phyloP scores from a whole-genome alignment of 2,888 invertebrate species.

The Leucophenga maculata region DNA sequence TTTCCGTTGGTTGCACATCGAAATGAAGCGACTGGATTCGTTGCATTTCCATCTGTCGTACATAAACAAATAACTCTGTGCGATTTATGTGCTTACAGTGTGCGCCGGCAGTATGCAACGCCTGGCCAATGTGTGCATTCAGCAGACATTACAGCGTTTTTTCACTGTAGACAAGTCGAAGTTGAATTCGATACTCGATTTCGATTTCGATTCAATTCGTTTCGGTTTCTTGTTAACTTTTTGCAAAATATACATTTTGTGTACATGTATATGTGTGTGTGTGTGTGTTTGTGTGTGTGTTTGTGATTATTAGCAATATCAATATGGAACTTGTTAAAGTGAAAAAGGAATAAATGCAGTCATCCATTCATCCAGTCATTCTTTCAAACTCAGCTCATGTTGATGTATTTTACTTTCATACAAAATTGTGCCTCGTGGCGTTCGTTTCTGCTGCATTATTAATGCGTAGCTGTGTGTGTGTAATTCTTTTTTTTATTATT shows the following conservation, averaged over 20 bases:
- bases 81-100: too few relatives aligned
- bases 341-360: constrained; percentile 11
- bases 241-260: neutral
- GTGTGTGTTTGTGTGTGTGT: neutral
- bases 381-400: neutral
- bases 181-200: neutral
- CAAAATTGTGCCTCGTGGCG: too few relatives aligned
- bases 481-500: too few relatives aligned
- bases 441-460: too few relatives aligned
- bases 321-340: neutral
- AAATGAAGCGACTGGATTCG: neutral
- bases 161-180: too few relatives aligned
- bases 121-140: too few relatives aligned
- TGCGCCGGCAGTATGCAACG: too few relatives aligned
- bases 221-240: constrained; percentile 13
- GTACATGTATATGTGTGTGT: neutral
- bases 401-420: too few relatives aligned
- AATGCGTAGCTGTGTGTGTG: too few relatives aligned
- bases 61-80: too few relatives aligned
- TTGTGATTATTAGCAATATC: neutral
- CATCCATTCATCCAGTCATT: neutral
- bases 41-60: neutral
- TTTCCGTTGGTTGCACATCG: neutral
- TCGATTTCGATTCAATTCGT: neutral
- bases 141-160: too few relatives aligned